Evolutionary conservation across 2,797 vertebrate species (phyloP), one percentile per base, ranked within the genome.

Genomic region (Halcyon badia): DNA sequence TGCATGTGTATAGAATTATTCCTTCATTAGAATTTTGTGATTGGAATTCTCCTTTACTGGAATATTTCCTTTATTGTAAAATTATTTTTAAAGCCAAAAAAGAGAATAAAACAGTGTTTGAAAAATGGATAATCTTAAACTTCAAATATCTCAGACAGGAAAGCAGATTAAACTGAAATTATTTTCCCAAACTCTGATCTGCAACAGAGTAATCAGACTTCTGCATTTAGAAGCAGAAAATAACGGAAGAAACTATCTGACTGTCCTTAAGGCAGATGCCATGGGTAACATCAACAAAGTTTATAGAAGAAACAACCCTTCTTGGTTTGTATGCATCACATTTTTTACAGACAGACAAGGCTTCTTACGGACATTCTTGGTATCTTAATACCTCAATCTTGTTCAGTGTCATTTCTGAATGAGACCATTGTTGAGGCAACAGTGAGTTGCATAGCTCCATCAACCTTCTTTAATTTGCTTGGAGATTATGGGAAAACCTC

Each of bases 391-490:
- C 83, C 37, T 95, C 94, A 94, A 35, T 95, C 89, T 95, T 96
- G 66, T 94, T 94, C 96, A 76, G 93, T 96, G 94, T 95, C 95
- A 96, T 88, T 96, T 93, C 85, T 97, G 91, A 97, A 97, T 87
- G 91, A 92, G 83, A 94, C 91, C 87, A 96, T 95, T 92, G 93
- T 96, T 93, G 91, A 94, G 87, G 91, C 80, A 97, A 96, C 91
- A 90, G 35, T 95, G 93, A 94, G 87, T 83, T 94, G 93, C 95
- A 95, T 87, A 94, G 87, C 86, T 97, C 94, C 94, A 96, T 95
- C 96, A 96, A 95, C 97, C 95, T 91, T 89, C 95, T 95, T 97
- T 97, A 96, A 97, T 97, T 97, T 95, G 93, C 93, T 96, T 95
- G 88, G 88, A 97, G 91, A 97, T 97, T 95, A 94, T 90, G 86